Base-by-base conservation (phyloP, 2,888 invertebrate species). In the Sinotaia quadrata region DNA sequence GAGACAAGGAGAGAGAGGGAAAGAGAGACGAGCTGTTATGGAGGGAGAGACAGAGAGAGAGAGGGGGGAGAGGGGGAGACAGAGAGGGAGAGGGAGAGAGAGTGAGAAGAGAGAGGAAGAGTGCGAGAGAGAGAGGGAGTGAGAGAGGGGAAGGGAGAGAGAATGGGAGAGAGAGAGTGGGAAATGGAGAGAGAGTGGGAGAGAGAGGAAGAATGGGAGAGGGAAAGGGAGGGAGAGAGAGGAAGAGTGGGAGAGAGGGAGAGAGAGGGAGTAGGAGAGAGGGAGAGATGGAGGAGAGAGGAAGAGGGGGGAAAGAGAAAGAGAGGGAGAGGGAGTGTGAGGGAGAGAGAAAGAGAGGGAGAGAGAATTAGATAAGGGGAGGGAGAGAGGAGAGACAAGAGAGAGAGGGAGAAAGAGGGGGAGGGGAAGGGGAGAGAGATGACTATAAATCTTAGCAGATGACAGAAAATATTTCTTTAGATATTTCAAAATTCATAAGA, bases 351-450 rank as follows among this genome's bases (percentile, higher is more conserved):
- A 12, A 51, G 27, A 27, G 36, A 33, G 7, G 21, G 8, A 24
- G 51, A 37, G n/a, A 37, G 63, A n/a, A 49, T n/a, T 2, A 29
- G 8, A 37, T 24, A 29, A 21, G 36, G 52, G 51, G 24, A 49
- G 49, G 34, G 21, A 51, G 34, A 31, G 34, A 62, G 49, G 33
- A 3, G 44, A 41, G 51, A 12, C n/a, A 49, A 49, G 61, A 49
- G 21, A 29, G 21, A 7, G 44, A 31, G 27, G 18, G 29, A 44
- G 27, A 57, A 29, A 60, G 34, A 41, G 60, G 44, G 60, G 44
- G 8, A 60, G 60, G 24, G 33, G 15, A n/a, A 44, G 29, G 31
- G 52, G 34, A 3, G 36, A n/a, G 29, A 31, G 54, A 31, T n/a
- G n/a, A n/a, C n/a, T n/a, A n/a, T n/a, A n/a, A n/a, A n/a, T n/a